These are phyloP conservation scores for Hypolimnas misippus DNA, from an alignment of 2,888 invertebrate species.

Conservation along the genomic window DNA sequence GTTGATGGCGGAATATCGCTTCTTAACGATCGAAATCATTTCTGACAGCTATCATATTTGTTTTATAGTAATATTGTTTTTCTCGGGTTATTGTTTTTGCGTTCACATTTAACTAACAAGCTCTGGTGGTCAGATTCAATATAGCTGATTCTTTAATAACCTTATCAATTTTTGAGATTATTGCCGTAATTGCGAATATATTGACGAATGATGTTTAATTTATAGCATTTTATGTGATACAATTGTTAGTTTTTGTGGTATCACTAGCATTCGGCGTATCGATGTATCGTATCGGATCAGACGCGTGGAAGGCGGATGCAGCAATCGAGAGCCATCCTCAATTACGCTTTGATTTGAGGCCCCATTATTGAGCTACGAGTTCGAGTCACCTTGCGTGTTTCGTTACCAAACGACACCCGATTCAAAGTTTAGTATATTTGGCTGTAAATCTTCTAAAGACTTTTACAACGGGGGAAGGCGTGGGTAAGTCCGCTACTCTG, in stretches of 20 bases:
- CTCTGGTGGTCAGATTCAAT: not conserved
- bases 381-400: conserved; percentile 45
- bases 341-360: conserved; percentile 65
- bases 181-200: not conserved
- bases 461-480: not conserved
- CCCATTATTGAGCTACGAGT: conserved; percentile 52
- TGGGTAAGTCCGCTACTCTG: no score
- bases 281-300: conserved; percentile 33
- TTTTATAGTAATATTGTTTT: conserved; percentile 6
- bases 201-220: no score
- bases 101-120: not conserved
- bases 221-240: not conserved
- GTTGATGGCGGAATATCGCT: not conserved
- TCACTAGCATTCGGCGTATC: conserved; percentile 27
- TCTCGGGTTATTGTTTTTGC: not conserved
- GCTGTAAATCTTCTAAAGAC: not conserved
- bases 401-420: conserved; percentile 21
- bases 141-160: not conserved
- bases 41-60: conserved; percentile 1
- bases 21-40: conserved; percentile 5
- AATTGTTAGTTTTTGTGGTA: conserved; percentile 9
- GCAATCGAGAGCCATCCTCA: conserved; percentile 64
- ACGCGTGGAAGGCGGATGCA: conserved; percentile 58
- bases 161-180: not conserved
- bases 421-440: not conserved